These are phyloP conservation scores for Latheticus oryzae DNA, from an alignment of 2,888 invertebrate genomes.

Conservation along the genomic window DNA sequence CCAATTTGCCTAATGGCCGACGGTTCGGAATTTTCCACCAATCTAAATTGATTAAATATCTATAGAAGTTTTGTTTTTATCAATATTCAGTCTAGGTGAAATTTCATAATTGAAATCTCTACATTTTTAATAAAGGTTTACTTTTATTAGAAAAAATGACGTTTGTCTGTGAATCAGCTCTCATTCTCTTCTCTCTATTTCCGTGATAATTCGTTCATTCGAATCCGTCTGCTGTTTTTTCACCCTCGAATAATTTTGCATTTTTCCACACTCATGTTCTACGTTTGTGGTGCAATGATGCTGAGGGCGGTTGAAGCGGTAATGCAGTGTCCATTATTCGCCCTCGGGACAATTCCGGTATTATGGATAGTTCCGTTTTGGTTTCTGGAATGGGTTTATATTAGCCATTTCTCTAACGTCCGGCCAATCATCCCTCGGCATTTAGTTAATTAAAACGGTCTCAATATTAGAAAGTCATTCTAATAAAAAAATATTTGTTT, in stretches of 20 bases:
- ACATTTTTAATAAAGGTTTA: too few relatives aligned
- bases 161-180: too few relatives aligned
- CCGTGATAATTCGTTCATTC: too few relatives aligned
- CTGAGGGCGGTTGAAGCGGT: slow-evolving; percentile 40
- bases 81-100: too few relatives aligned
- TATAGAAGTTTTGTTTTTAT: too few relatives aligned
- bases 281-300: slow-evolving; percentile 33
- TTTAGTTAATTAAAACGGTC: slow-evolving; percentile 29
- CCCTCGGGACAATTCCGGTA: slow-evolving; percentile 43
- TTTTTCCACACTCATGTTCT: slow-evolving; percentile 6
- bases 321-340: slow-evolving; percentile 47
- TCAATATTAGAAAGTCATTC: too few relatives aligned
- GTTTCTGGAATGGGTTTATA: slow-evolving; percentile 34
- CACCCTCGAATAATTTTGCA: background rate
- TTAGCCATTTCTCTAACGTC: slow-evolving; percentile 29
- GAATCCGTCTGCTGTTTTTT: background rate
- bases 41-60: too few relatives aligned
- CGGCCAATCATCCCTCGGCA: slow-evolving; percentile 27
- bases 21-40: too few relatives aligned
- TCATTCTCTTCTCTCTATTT: too few relatives aligned
- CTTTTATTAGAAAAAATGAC: too few relatives aligned
- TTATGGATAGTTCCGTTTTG: slow-evolving; percentile 46
- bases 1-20: slow-evolving; percentile 10
- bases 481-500: too few relatives aligned
- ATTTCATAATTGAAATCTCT: too few relatives aligned